Base-by-base conservation (phyloP, 1,140 invertebrate genomes). In the Atta texana region DNA sequence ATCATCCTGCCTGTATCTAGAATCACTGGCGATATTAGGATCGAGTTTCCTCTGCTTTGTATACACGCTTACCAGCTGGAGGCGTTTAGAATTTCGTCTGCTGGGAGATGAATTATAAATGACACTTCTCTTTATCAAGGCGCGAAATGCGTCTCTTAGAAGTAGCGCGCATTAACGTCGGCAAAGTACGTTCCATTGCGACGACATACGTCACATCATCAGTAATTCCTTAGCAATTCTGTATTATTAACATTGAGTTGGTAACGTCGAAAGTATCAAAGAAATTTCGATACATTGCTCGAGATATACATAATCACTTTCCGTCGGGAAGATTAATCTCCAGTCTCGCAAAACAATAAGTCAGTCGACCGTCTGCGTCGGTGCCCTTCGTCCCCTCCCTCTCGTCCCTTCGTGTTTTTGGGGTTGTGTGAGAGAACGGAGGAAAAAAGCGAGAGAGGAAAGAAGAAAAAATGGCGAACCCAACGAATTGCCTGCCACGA, bases 401-500 rank as follows among this genome's bases (percentile, higher is more conserved):
- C 18, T 12, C 18, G 7, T 5, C 14, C 18, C 10, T 51, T 24
- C 28, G 61, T 69, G 10, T 64, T 63, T 21, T 63, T 51, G 57
- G 76, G 49, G 53, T 68, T 51, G 44, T 64, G 31, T n/a, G 51
- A 21, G 51, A 66, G 53, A 68, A 57, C 78, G 31, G 44, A 74
- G 57, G 59, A 66, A 69, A 89, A 69, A 85, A 53, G 75, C 55
- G 31, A 89, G 66, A 85, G 68, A 86, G 63, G 72, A 77, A 72
- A 49, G 74, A 87, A 88, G 82, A 92, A 91, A 91, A 93, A 90
- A 92, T 90, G 89, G 91, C 91, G 91, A 90, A 90, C 66, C 77
- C 91, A 92, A 87, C 87, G 91, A 91, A 92, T 92, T 92, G 91
- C 90, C 88, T 89, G 84, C 72, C 82, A 87, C 74, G 88, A 92